Percentiles rank a stretch among this genome's conserved stretches.
phyloP scores from a whole-genome alignment of 2,888 invertebrate genomes.

The Siphlonurus alternatus region DNA sequence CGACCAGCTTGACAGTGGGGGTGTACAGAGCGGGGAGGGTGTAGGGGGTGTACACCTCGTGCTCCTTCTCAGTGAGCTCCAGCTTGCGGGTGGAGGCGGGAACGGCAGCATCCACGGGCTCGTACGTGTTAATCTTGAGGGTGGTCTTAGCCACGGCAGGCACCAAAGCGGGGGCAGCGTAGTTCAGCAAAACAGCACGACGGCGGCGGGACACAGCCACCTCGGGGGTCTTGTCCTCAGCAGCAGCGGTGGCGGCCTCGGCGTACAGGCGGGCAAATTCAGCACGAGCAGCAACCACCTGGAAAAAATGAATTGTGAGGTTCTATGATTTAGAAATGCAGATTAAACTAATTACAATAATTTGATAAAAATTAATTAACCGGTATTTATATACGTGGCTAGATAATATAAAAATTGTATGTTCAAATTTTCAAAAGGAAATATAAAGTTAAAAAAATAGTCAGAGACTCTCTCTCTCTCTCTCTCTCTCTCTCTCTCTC shows the following conservation, averaged over 20 bases:
- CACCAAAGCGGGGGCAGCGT: slow-evolving; percentile 7
- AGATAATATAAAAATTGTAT: too few relatives aligned
- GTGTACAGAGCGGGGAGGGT: background rate
- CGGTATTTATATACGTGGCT: too few relatives aligned
- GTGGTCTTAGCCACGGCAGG: slow-evolving; percentile 14
- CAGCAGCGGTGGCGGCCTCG: slow-evolving; percentile 14
- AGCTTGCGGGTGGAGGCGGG: slow-evolving; percentile 15
- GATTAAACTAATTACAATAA: too few relatives aligned
- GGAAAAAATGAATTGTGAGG: background rate
- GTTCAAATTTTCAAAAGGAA: too few relatives aligned
- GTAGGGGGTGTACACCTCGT: slow-evolving; percentile 11
- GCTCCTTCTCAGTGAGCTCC: slow-evolving; percentile 12
- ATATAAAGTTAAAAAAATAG: too few relatives aligned
- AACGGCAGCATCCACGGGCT: slow-evolving; percentile 14
- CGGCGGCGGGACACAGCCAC: slow-evolving; percentile 5
- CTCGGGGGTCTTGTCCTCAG: slow-evolving; percentile 7
- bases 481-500: too few relatives aligned
- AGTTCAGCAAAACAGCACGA: slow-evolving; percentile 8
- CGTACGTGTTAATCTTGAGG: slow-evolving; percentile 13
- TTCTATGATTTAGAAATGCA: too few relatives aligned
- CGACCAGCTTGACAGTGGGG: background rate
- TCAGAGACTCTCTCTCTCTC: too few relatives aligned
- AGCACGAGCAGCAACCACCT: slow-evolving; percentile 15
- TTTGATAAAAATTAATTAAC: too few relatives aligned
- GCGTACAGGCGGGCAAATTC: slow-evolving; percentile 15